Percentiles rank a stretch among this genome's conserved stretches.
Conservation (phyloP, 2,113 vertebrate genomes). For the Zapus hudsonius region DNA sequence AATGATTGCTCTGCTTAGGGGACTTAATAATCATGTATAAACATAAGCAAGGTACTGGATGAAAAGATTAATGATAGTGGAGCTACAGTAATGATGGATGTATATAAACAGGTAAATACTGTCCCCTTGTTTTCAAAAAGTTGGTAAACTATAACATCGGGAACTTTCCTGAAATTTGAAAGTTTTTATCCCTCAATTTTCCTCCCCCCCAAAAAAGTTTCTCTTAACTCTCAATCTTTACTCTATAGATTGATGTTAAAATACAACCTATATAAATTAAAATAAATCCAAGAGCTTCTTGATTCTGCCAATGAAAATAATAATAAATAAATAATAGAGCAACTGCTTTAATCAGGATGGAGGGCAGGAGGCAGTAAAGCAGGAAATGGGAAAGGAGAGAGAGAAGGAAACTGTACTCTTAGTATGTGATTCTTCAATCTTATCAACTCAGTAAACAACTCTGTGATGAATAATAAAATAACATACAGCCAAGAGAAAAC, state of each 20-base stretch:
- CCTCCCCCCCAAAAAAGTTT: background rate
- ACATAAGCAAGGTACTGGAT: background rate
- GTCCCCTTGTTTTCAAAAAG: background rate
- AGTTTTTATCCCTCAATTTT: background rate
- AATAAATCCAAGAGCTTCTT: background rate
- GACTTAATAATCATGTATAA: background rate
- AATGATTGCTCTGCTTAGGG: background rate
- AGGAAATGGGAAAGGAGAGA: background rate
- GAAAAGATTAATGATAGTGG: background rate
- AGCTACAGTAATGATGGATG: background rate
- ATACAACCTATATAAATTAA: background rate
- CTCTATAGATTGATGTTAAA: background rate
- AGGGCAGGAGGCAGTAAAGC: background rate
- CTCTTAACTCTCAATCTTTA: constrained; percentile 3
- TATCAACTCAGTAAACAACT: background rate
- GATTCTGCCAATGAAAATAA: background rate
- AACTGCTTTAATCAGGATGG: background rate
- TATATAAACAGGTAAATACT: background rate
- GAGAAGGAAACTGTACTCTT: background rate
- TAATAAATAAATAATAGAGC: too few relatives aligned
- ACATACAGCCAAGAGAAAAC: background rate
- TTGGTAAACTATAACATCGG: background rate
- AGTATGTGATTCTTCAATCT: background rate
- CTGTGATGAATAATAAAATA: background rate
- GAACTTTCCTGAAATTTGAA: background rate